Percentiles rank a stretch among this genome's conserved stretches.
These are phyloP conservation scores for Helicoverpa assulta DNA, from an alignment of 2,888 invertebrate species.

Conservation along the genomic window DNA sequence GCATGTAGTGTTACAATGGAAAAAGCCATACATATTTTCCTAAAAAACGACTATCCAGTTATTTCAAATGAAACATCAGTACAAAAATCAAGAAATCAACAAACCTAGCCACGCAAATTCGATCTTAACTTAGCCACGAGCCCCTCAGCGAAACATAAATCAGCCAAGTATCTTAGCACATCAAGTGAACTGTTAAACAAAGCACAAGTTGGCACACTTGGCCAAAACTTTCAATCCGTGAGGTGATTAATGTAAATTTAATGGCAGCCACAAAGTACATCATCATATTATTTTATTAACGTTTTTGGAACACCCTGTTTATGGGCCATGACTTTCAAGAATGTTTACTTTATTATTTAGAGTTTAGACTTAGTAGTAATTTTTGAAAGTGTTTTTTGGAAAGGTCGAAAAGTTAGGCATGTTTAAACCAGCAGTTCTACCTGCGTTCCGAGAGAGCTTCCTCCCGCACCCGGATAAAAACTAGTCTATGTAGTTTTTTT, in stretches of 20 bases:
- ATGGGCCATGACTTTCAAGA: constrained; percentile 49
- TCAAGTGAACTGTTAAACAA: constrained; percentile 49
- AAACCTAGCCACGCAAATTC: neutral
- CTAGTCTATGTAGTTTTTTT: too few species aligned
- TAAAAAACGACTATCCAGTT: too few species aligned
- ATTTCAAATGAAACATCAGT: too few species aligned
- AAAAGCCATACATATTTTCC: too few species aligned
- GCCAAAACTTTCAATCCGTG: constrained; percentile 60
- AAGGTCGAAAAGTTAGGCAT: constrained; percentile 16
- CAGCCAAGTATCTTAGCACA: constrained; percentile 22
- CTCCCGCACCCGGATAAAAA: too few species aligned
- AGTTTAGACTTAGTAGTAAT: constrained; percentile 16
- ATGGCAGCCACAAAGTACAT: constrained; percentile 66
- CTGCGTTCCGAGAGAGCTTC: too few species aligned
- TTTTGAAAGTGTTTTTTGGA: constrained; percentile 24
- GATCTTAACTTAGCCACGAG: neutral
- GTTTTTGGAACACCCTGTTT: constrained; percentile 52
- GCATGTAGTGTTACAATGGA: too few species aligned
- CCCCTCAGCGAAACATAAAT: constrained; percentile 16
- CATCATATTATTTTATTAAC: constrained; percentile 65
- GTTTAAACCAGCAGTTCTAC: too few species aligned
- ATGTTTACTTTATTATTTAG: constrained; percentile 17
- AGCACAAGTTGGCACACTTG: constrained; percentile 59
- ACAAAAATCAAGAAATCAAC: too few species aligned
- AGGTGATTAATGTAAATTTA: constrained; percentile 73